Base-by-base conservation (phyloP, 2,888 invertebrate species). In the Cantharis rustica region DNA sequence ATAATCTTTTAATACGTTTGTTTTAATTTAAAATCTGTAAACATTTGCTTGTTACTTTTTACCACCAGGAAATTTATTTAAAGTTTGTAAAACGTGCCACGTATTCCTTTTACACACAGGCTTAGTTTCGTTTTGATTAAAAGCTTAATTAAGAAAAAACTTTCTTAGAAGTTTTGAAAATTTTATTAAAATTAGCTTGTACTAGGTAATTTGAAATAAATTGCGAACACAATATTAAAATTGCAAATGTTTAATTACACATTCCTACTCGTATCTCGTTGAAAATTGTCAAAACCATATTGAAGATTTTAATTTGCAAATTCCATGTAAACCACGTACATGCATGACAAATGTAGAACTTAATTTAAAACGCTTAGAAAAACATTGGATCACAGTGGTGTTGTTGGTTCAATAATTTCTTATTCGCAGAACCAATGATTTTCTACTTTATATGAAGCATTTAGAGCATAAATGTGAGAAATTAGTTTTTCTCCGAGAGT, bases 381-480 rank as follows among this genome's bases (percentile, higher is more conserved):
- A 75, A 75, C 47, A 61, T 27, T 13, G 61, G 31, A 75, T 31
- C 61, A 68, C 15, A 68, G 75, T 63, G 71, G 68, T 71, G 68
- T 68, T 20, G 64, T 66, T 75, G 75, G 75, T 75, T 75, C 75
- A 71, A 66, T 75, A 71, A 70, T 71, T 71, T 68, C 61, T 69
- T 68, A 71, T 71, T 75, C 75, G 71, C 75, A 75, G 71, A 75
- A 17, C 74, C 71, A 75, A 64, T 73, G 73, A 62, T 75, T 75
- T 74, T 66, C 68, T 61, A 69, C 61, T 75, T 70, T 73, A 73
- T 47, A 73, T 69, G 63, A 73, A 73, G 66, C 75, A 75, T 75
- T 75, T 71, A 71, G 75, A 75, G 75, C 75, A 71, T 61, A 75
- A 75, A 75, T 75, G 71, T 75, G 75, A 64, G 75, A 75, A 75